Evolutionary conservation across 2,797 vertebrate species (phyloP).

Genomic region (Gymnodraco acuticeps): DNA sequence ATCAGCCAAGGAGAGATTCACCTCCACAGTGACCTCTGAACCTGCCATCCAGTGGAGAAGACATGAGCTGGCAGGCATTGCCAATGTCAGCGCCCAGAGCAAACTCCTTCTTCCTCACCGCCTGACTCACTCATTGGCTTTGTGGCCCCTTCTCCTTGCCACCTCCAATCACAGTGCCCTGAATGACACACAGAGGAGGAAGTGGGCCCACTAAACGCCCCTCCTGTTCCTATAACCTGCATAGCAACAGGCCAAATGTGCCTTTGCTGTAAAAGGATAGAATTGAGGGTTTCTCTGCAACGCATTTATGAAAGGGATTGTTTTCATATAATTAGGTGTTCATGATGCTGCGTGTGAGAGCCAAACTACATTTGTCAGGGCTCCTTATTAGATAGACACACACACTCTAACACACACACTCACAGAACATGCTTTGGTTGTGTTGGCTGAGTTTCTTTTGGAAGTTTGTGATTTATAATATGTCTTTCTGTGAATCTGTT

Average conservation of each 20-base stretch:
- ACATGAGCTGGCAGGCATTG: conserved; percentile 84
- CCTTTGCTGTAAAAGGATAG: conserved; percentile 36
- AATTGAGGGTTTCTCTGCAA: conserved; percentile 54
- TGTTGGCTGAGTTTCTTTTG: neutral
- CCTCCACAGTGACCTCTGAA: conserved; percentile 84
- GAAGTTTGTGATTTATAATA: neutral
- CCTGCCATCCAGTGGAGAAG: conserved; percentile 82
- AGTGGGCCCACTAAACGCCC: conserved; percentile 58
- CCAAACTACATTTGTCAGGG: neutral
- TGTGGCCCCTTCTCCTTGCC: conserved; percentile 76
- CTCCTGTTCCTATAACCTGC: conserved; percentile 63
- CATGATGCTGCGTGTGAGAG: conserved; percentile 4
- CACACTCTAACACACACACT: neutral
- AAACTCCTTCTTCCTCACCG: conserved; percentile 77
- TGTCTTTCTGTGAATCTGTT: neutral
- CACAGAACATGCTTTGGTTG: neutral
- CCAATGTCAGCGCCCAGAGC: conserved; percentile 81
- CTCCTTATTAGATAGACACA: neutral
- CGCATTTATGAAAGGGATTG: neutral
- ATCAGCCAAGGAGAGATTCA: conserved; percentile 84
- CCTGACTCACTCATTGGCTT: conserved; percentile 80
- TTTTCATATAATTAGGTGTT: conserved; percentile 21
- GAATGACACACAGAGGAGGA: conserved; percentile 86
- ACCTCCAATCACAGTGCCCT: conserved; percentile 79
- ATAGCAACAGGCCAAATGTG: conserved; percentile 77